Base-by-base conservation (phyloP, 2,888 invertebrate genomes). In the Pherbina coryleti region DNA sequence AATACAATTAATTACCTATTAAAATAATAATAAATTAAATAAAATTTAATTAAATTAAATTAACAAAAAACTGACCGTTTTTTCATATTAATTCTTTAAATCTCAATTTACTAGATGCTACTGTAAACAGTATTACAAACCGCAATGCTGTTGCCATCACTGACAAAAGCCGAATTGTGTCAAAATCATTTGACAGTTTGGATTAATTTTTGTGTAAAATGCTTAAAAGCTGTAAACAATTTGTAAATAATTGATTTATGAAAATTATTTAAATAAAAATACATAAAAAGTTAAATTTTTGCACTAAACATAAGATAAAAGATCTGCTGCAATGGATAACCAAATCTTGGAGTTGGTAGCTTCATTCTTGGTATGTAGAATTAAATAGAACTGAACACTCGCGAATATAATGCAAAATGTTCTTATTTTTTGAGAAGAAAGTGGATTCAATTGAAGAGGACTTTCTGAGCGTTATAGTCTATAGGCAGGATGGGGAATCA, bases 361-460 rank as follows among this genome's bases (percentile, higher is more conserved):
- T 60, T 84, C 85, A 25, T 89, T 86, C 64, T 74, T 88, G 84
- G 88, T 89, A 82, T 78, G 82, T 67, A 17, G 11, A 17, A 2
- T 2, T 5, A 9, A 14, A 22, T 11, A 51, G 22, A 8, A n/a
- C 5, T 5, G 5, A 8, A 2, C 5, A 60, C 11, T 11, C 2
- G 17, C 5, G n/a, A 8, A 51, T 0, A 8, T 31, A 64, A 28
- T 28, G 44, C 25, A 14, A 60, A 9, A 44, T 11, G 67, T 1
- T 22, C 37, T 8, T 19, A 9, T 9, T n/a, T 17, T 9, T 49
- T 78, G 78, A 78, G 1, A 75, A 95, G 95, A 93, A 93, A 88
- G 94, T 96, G 8, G 96, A 96, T 86, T 92, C 94, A 0, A 94
- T 96, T 49, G 97, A 97, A 86, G 96, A 97, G 89, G 96, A 96